phyloP scores from a whole-genome alignment of 2,113 vertebrate species.

The Promerops cafer region DNA sequence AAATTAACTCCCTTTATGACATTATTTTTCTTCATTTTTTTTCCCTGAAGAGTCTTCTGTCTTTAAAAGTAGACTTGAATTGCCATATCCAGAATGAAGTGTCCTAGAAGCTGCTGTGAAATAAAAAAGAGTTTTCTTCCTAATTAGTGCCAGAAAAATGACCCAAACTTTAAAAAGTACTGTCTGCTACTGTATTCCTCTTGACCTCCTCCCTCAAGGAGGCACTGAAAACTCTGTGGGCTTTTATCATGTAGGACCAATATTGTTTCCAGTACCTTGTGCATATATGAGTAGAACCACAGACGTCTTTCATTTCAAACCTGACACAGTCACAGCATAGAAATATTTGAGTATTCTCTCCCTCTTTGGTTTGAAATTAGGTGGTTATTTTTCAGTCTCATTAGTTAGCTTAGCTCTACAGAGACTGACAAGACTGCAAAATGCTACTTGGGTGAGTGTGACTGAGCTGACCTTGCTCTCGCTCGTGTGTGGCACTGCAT shows the following conservation, averaged over 20 bases:
- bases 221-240: background rate
- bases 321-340: background rate
- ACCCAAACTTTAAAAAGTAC: background rate
- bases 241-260: background rate
- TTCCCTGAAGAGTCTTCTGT: background rate
- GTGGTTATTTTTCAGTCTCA: background rate
- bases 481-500: fast-evolving
- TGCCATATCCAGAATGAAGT: background rate
- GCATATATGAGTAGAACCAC: background rate
- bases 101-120: background rate
- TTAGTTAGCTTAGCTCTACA: background rate
- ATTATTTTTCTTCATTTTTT: background rate
- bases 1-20: background rate
- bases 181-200: background rate
- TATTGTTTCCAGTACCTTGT: background rate
- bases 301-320: background rate
- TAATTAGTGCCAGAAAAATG: background rate
- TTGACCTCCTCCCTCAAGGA: background rate
- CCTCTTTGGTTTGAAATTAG: background rate
- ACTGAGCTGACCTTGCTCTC: background rate
- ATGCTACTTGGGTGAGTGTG: background rate
- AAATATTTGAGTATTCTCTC: background rate
- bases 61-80: background rate
- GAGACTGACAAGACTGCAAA: background rate
- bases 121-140: background rate